Percentiles rank a stretch among this genome's conserved stretches.
Conservation (phyloP, 2,797 vertebrate genomes). For the Darevskia mixta region DNA sequence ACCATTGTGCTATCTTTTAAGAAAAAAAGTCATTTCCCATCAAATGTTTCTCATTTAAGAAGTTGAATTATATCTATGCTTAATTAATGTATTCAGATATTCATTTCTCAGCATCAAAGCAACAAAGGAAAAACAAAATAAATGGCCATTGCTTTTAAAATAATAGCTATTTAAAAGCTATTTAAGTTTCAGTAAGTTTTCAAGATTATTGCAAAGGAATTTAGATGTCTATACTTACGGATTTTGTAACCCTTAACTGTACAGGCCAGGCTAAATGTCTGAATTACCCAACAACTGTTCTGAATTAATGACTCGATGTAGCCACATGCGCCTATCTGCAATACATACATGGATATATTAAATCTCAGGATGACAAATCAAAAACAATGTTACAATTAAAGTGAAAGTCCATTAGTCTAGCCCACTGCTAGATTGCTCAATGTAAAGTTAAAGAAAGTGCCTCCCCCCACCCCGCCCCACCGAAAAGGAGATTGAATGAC, state of each 20-base stretch:
- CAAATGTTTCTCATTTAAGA: not conserved
- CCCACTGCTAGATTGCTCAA: not conserved
- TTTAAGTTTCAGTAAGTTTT: not conserved
- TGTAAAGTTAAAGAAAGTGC: not conserved
- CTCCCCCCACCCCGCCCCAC: too few relatives aligned
- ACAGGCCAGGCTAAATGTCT: conserved; percentile 93
- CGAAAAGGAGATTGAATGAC: not conserved
- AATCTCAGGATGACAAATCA: not conserved
- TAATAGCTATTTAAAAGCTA: not conserved
- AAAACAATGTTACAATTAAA: not conserved
- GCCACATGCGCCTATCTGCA: conserved; percentile 95
- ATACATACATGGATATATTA: conserved; percentile 45
- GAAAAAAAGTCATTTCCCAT: not conserved
- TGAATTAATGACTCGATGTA: conserved; percentile 87
- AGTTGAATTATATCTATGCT: not conserved
- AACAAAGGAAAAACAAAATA: not conserved
- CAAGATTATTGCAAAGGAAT: conserved; percentile 1
- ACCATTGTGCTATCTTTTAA: not conserved
- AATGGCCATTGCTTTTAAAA: not conserved
- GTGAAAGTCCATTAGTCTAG: not conserved
- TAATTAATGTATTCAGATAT: not conserved
- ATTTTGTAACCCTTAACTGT: conserved; percentile 93
- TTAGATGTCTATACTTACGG: conserved; percentile 79
- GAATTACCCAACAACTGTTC: conserved; percentile 94
- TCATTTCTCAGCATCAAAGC: not conserved